Conservation (phyloP, 37 sponge, comb jelly and placozoan genomes). For the Hexactinellida sp. region DNA sequence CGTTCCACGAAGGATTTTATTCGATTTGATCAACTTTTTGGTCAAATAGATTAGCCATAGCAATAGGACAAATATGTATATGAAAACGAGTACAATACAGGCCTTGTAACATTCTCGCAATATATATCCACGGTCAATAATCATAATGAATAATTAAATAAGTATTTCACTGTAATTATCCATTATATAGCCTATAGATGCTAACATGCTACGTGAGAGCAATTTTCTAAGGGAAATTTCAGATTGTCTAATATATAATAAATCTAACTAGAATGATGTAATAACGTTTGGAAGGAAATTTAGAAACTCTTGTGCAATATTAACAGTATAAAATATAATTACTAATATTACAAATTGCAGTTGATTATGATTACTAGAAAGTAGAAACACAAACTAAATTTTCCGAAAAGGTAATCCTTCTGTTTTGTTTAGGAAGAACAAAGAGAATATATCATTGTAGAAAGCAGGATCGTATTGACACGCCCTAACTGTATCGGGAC, state of each 20-base stretch:
- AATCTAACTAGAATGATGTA: no score
- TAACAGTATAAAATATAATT: no score
- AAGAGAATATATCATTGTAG: conserved; percentile 62
- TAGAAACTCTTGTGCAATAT: no score
- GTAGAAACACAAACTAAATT: not conserved
- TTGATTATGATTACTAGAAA: not conserved
- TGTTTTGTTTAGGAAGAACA: conserved; percentile 38
- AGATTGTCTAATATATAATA: no score
- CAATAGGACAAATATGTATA: not conserved
- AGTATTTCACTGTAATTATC: no score
- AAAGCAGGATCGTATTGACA: conserved; percentile 74
- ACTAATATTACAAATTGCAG: no score
- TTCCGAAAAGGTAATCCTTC: not conserved
- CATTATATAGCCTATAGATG: no score
- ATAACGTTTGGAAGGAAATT: no score
- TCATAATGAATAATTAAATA: not conserved
- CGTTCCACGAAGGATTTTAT: not conserved
- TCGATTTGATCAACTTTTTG: not conserved
- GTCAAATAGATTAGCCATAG: not conserved
- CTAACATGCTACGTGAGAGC: no score
- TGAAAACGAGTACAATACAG: not conserved
- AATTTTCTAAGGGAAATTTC: no score
- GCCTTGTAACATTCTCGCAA: not conserved
- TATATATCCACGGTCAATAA: not conserved
- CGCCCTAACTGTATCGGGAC: conserved; percentile 68